Percentiles rank a stretch among this genome's conserved stretches.
These are phyloP conservation scores for Leptinotarsa rubiginosa DNA, from an alignment of 2,888 invertebrate species.

Conservation along the genomic window DNA sequence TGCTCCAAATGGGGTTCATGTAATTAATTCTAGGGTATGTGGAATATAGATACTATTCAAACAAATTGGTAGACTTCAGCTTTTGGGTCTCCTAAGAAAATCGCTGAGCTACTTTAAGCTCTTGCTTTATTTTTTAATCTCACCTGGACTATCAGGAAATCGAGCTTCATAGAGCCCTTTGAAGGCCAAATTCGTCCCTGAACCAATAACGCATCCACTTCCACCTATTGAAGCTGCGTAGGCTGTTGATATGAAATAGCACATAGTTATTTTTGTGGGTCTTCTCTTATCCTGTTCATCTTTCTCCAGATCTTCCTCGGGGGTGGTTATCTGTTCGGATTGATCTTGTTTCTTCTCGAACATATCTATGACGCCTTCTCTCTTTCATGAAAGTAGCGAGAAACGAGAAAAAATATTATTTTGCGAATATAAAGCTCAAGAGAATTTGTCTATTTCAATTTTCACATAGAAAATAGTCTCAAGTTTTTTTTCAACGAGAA, in stretches of 20 bases:
- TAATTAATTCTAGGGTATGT: too few species aligned
- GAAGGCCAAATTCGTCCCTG: constrained; percentile 86
- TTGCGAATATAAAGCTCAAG: neutral
- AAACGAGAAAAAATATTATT: neutral
- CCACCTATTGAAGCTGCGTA: constrained; percentile 82
- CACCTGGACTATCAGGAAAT: constrained; percentile 68
- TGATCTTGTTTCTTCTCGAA: constrained; percentile 65
- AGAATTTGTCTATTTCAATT: too few species aligned
- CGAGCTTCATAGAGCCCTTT: constrained; percentile 71
- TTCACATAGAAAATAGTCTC: too few species aligned
- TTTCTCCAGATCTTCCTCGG: neutral
- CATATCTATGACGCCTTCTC: constrained; percentile 77
- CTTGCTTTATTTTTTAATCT: neutral
- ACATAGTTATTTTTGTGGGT: constrained; percentile 80
- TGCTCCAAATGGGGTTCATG: too few species aligned
- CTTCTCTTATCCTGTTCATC: constrained; percentile 54
- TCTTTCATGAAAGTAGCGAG: constrained; percentile 66
- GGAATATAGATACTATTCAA: too few species aligned
- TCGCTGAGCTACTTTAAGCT: too few species aligned
- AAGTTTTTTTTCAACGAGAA: too few species aligned
- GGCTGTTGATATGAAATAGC: constrained; percentile 82
- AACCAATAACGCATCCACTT: constrained; percentile 69
- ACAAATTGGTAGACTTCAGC: too few species aligned
- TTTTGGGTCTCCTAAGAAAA: too few species aligned
- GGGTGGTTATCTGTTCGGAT: neutral